Evolutionary conservation across 2,888 invertebrate species (phyloP), one percentile per base, ranked within the genome.

Genomic region (Perithous albicinctus): DNA sequence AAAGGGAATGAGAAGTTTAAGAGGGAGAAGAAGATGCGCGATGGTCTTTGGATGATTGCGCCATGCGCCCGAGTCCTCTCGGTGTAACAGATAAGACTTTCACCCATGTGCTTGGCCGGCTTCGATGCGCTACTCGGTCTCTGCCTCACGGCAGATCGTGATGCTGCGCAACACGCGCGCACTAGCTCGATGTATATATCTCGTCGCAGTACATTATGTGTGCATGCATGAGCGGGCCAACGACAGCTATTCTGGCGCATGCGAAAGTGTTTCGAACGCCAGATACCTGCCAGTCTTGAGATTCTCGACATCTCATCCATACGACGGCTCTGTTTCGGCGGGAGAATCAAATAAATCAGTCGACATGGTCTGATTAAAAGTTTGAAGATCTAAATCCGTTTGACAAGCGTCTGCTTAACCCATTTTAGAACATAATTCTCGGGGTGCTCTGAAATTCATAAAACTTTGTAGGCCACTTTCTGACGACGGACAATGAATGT

Each of bases 81-180:
- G 18, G 41, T 41, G 59, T 73, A 78, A 78, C 64, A 78, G 64
- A 81, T 78, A 78, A 78, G 78, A 81, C 81, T 81, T 81, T 81
- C 81, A 81, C 81, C 72, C 43, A 51, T 48, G 51, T 54, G 66
- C 77, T 73, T 64, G 54, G 73, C 29, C 51, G 46, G 56, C 59
- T 35, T 35, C 59, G 59, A 61, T 35, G 18, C 18, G 35, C n/a
- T 26, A 63, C 67, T 61, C 67, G 73, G 43, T 74, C 43, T 72
- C 66, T 69, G 80, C 43, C 41, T 64, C 70, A 59, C 56, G 64
- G 70, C 66, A 41, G 69, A 79, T 74, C 69, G 75, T 63, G 75
- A 75, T 69, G 69, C 69, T 54, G 79, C 69, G 41, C 46, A 48
- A 69, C 54, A 10, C 23, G 35, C 46, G 56, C 15, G 61, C 38